phyloP scores from a whole-genome alignment of 2,888 invertebrate genomes.

The Pollenia angustigena region DNA sequence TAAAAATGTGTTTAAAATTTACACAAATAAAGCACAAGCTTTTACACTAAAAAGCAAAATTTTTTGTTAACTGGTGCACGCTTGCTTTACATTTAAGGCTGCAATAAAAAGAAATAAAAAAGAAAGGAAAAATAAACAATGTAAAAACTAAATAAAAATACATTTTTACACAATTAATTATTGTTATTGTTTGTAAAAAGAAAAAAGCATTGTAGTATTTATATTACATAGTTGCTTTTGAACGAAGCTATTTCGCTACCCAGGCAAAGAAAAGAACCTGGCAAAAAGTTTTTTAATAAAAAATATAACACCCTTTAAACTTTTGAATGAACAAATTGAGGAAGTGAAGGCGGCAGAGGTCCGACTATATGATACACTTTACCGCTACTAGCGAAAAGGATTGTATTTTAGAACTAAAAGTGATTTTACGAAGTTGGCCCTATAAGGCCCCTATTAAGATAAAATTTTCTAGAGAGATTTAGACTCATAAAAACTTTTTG shows the following conservation, averaged over 20 bases:
- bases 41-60: constrained; percentile 55
- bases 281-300: constrained; percentile 11
- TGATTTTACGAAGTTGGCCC: no score
- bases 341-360: no score
- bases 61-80: constrained; percentile 33
- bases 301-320: not conserved
- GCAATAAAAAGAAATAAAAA: constrained; percentile 61
- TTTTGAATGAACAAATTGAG: not conserved
- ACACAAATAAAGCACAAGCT: constrained; percentile 35
- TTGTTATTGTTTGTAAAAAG: constrained; percentile 23
- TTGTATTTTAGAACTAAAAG: no score
- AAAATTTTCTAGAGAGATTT: no score
- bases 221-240: not conserved
- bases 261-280: constrained; percentile 19
- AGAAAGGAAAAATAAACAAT: constrained; percentile 50
- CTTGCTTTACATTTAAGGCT: constrained; percentile 56
- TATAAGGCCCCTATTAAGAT: no score
- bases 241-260: constrained; percentile 4
- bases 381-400: no score
- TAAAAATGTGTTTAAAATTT: constrained; percentile 26
- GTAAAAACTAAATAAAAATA: constrained; percentile 48
- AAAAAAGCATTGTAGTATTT: constrained; percentile 2
- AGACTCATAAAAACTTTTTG: no score
- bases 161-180: constrained; percentile 25
- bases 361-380: no score